Evolutionary conservation across 1,140 invertebrate species (phyloP), one percentile per base, ranked within the genome.

Genomic region (Penaeus japonicus): DNA sequence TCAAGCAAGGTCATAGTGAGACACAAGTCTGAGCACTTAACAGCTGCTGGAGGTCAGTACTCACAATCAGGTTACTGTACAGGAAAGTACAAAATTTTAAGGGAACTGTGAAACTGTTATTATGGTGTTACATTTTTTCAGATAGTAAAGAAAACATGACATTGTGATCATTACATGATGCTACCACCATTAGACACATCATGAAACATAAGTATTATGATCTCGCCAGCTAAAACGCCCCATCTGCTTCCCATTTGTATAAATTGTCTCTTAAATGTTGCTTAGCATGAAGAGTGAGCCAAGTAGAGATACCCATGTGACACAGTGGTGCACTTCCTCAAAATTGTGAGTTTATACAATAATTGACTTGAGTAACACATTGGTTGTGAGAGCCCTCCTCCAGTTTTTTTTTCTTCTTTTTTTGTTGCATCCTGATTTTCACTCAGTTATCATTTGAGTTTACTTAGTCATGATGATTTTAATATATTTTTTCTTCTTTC

Each of bases 171-270:
- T 24, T 27, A 53, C 1, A n/a, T 53, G 22, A 39, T 79, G 53
- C 47, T 53, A 12, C 32, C 77, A 79, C 3, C 39, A 54, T 27
- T 79, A 53, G 54, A 79, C 77, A 79, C n/a, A 79, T 22, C 54
- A 79, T 15, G 47, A 53, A 79, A 54, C 4, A 54, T 53, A 79
- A 79, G 77, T 79, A 79, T 79, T 79, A 79, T 79, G 77, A 79
- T 79, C 77, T 79, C 77, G 77, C 77, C 77, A 79, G 77, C 77
- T 53, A 79, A n/a, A 35, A 53, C 27, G 77, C 39, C 77, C 77
- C 54, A 79, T 79, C 47, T 79, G 77, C 77, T 79, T 79, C 77
- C 77, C 77, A 79, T 79, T 79, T 79, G 77, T 79, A 79, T 79
- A 79, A 79, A 79, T 27, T 79, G 35, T 53, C 77, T 79, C 75